A percentile compares a stretch with the other conserved stretches of the same genome.
These are phyloP conservation scores for Amaurobius ferox DNA, from an alignment of 2,888 invertebrate species.

Conservation along the genomic window DNA sequence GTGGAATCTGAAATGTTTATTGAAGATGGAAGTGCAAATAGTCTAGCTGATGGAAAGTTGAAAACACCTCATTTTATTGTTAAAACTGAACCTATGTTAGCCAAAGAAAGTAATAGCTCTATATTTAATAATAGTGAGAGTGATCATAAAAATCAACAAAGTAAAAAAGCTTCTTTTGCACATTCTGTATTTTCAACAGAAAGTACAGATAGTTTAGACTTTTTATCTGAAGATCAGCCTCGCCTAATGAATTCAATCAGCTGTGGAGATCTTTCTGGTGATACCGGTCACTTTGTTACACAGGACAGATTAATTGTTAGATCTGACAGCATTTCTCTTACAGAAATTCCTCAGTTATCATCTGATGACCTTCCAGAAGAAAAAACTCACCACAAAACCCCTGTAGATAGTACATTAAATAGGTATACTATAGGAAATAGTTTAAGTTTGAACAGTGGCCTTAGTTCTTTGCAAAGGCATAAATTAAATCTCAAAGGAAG, in stretches of 20 bases:
- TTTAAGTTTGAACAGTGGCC: constrained; percentile 69
- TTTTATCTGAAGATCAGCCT: constrained; percentile 71
- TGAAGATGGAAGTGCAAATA: not conserved
- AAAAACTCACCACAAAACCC: constrained; percentile 24
- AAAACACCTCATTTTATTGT: not conserved
- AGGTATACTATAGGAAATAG: constrained; percentile 65
- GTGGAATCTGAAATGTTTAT: not conserved
- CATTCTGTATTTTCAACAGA: constrained; percentile 70
- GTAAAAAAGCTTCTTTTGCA: constrained; percentile 54
- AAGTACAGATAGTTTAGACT: constrained; percentile 72
- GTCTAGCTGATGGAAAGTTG: not conserved
- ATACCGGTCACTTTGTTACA: constrained; percentile 29
- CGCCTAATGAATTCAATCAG: constrained; percentile 69
- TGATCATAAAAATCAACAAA: constrained; percentile 18
- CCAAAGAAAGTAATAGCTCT: constrained; percentile 27
- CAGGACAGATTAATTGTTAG: constrained; percentile 40
- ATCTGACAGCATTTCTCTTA: constrained; percentile 60
- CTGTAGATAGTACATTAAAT: constrained; percentile 40
- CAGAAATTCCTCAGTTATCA: constrained; percentile 62
- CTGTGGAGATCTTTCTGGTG: constrained; percentile 69
- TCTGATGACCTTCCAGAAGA: constrained; percentile 35
- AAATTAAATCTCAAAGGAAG: constrained; percentile 53
- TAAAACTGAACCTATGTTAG: not conserved
- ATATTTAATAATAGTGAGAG: not conserved
- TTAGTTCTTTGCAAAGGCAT: constrained; percentile 67